Conservation (phyloP, 2,888 invertebrate species). For the Eurytoma adleriae region DNA sequence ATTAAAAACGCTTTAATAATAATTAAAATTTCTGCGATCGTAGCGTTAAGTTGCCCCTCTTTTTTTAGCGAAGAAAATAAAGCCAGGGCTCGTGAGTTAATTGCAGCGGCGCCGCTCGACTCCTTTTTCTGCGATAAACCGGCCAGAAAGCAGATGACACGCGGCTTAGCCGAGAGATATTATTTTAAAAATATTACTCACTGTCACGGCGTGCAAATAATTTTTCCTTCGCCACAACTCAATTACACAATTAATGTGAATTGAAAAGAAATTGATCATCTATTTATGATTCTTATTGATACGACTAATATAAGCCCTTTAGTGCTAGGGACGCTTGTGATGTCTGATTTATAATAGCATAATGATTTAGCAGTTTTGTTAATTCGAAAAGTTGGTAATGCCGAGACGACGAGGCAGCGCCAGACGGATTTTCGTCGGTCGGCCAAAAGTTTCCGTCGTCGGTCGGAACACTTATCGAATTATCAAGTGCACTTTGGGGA, state of each 20-base stretch:
- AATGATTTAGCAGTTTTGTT: constrained; percentile 14
- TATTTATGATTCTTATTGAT: no score
- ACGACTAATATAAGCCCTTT: no score
- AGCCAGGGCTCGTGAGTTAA: constrained; percentile 13
- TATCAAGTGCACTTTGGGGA: constrained; percentile 53
- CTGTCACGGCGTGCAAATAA: no score
- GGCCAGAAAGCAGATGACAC: neutral
- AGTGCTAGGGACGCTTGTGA: no score
- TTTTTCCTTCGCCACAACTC: no score
- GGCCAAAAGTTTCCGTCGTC: constrained; percentile 16
- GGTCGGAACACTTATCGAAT: constrained; percentile 40
- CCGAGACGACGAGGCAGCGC: neutral
- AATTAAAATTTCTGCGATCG: neutral
- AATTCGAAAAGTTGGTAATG: neutral
- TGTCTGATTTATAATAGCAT: no score
- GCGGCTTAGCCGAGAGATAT: neutral
- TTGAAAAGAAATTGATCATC: no score
- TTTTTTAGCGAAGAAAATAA: constrained; percentile 1
- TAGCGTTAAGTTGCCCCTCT: neutral
- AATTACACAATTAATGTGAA: no score
- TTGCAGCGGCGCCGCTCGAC: constrained; percentile 30
- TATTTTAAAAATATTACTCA: neutral
- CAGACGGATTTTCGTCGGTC: neutral
- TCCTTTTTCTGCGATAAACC: neutral
- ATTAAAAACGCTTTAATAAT: constrained; percentile 26